These are phyloP conservation scores for Pachycephus smyrnensis DNA, from an alignment of 2,888 invertebrate species.

Conservation along the genomic window DNA sequence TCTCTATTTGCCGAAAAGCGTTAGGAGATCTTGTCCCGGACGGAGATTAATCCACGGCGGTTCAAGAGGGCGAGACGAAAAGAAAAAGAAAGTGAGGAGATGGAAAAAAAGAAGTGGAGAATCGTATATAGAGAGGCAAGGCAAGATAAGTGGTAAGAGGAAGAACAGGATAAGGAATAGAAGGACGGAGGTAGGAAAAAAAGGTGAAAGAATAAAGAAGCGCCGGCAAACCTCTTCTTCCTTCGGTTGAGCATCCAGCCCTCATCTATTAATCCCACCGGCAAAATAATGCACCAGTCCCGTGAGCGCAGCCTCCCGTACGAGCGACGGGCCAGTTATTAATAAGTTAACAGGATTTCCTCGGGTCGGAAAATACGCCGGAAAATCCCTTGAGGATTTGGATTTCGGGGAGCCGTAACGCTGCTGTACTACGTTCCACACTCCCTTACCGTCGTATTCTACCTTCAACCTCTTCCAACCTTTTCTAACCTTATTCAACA, in stretches of 20 bases:
- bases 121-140: background rate
- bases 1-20: background rate
- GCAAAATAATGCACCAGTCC: conserved; percentile 45
- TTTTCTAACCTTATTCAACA: background rate
- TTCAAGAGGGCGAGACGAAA: background rate
- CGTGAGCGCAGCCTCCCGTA: conserved; percentile 11
- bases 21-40: background rate
- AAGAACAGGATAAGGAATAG: background rate
- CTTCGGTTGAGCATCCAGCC: conserved; percentile 12
- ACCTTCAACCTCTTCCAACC: conserved; percentile 1
- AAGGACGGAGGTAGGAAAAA: background rate
- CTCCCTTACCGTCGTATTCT: background rate
- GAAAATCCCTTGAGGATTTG: conserved; percentile 37
- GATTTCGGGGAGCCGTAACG: conserved; percentile 24
- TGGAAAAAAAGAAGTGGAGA: background rate
- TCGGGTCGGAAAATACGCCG: conserved; percentile 53
- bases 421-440: background rate
- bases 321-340: conserved; percentile 47
- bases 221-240: background rate
- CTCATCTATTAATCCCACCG: conserved; percentile 48
- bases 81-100: background rate
- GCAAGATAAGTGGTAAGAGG: background rate
- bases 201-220: conserved; percentile 7
- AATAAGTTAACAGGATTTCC: conserved; percentile 63
- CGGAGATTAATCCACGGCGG: background rate